Conservation (phyloP, 2,888 invertebrate species). For the Argyra leucocephala region DNA sequence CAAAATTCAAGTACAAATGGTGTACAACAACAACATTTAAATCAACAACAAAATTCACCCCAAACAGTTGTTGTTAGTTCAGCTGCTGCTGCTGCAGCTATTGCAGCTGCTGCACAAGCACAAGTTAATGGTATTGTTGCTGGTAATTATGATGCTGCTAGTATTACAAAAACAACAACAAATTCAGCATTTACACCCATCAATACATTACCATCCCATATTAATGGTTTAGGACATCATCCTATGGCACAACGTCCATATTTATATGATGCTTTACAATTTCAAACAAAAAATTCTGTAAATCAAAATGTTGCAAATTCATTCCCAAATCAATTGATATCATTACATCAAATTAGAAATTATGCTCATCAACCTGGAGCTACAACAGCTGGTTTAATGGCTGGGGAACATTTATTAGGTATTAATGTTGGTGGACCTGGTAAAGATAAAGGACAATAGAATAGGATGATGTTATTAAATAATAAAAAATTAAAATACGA, state of each 20-base stretch:
- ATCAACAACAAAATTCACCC: constrained; percentile 29
- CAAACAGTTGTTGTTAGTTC: constrained; percentile 31
- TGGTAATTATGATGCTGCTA: constrained; percentile 23
- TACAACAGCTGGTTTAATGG: constrained; percentile 53
- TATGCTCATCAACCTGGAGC: constrained; percentile 77
- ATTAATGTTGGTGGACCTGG: constrained; percentile 35
- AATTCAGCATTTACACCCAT: constrained; percentile 91
- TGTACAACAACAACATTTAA: constrained; percentile 32
- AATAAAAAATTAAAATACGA: constrained; percentile 10
- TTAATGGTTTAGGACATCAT: constrained; percentile 53
- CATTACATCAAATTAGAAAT: constrained; percentile 91
- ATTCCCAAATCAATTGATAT: constrained; percentile 88
- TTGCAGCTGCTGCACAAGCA: constrained; percentile 21
- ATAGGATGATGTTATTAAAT: constrained; percentile 26
- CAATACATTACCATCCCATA: constrained; percentile 70
- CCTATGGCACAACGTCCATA: constrained; percentile 64
- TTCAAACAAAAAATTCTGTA: constrained; percentile 49
- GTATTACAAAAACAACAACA: constrained; percentile 42
- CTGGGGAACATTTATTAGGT: constrained; percentile 56
- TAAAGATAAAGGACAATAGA: constrained; percentile 42
- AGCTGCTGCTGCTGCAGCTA: constrained; percentile 36
- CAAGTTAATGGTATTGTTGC: constrained; percentile 16
- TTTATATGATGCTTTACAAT: constrained; percentile 82
- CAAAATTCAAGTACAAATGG: constrained; percentile 32
- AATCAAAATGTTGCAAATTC: constrained; percentile 47